Percentiles rank a stretch among this genome's conserved stretches.
These are phyloP conservation scores for Capreolus pygargus DNA, from an alignment of 2,113 vertebrate species.

Conservation along the genomic window DNA sequence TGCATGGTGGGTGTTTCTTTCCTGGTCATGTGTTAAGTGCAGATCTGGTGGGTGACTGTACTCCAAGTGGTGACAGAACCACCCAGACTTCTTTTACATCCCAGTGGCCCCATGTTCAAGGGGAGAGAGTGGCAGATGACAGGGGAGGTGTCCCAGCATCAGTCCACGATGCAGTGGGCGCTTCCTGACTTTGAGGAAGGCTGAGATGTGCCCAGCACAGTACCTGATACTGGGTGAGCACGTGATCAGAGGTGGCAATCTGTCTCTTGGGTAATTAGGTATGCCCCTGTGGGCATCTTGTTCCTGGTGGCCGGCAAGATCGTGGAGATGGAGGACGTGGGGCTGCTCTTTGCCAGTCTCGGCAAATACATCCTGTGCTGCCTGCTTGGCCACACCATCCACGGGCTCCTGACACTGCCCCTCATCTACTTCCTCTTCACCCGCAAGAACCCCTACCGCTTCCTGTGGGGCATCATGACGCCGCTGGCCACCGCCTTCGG, in stretches of 20 bases:
- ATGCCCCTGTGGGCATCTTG: constrained; percentile 92
- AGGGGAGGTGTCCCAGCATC: fast-evolving
- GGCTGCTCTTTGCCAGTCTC: constrained; percentile 84
- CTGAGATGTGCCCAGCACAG: background rate
- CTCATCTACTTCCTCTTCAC: constrained; percentile 90
- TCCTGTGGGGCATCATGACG: constrained; percentile 89
- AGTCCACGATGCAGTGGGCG: fast-evolving
- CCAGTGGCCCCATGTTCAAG: background rate
- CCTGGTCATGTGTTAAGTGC: background rate
- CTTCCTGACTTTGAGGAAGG: background rate
- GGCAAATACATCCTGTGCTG: constrained; percentile 93
- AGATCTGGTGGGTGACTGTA: background rate
- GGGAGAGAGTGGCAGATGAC: background rate
- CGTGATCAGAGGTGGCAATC: background rate
- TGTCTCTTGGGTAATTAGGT: constrained; percentile 80
- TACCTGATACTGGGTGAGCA: background rate
- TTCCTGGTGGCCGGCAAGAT: constrained; percentile 94
- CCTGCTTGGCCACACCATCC: constrained; percentile 88
- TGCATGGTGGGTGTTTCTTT: background rate
- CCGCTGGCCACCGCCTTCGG: constrained; percentile 91
- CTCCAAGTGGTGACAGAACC: background rate
- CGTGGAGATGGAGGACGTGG: constrained; percentile 88
- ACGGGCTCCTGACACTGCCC: constrained; percentile 87
- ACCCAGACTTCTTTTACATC: background rate
- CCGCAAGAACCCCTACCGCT: constrained; percentile 90